Evolutionary conservation across 1,140 invertebrate genomes (phyloP), one percentile per base, ranked within the genome.

Genomic region (Bombyx mandarina): DNA sequence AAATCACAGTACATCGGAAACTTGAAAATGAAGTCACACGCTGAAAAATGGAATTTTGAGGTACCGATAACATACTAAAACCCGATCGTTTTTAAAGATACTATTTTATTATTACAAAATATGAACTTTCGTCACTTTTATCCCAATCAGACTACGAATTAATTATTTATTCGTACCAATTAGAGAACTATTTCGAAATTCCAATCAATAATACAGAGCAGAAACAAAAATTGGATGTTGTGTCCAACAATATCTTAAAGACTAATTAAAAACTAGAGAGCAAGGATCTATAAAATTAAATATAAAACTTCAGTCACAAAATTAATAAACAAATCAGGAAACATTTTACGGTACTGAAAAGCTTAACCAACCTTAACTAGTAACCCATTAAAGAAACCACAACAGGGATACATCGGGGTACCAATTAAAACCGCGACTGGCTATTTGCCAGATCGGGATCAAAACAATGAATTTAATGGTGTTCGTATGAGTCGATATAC

Each of bases 371-470:
- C 22, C 22, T 7, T 7, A 49, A 49, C 48, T 49, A 7, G 22
- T 7, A n/a, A 49, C 12, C 12, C n/a, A 12, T 49, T 49, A 49
- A n/a, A 7, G 22, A 22, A 49, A 3, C 9, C 48, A 12, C 22
- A 12, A 47, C 26, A 35, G 26, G 26, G 26, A 9, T 51, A 51
- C 50, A 35, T 35, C 50, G 42, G 8, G 44, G 44, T 54, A 18
- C 53, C 44, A 46, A 54, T 54, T 45, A 54, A 54, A 54, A 8
- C 12, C 8, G n/a, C n/a, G 10, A 54, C 43, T 54, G 53, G 53
- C 64, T 54, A 62, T 58, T 57, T 77, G 62, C 70, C 68, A 75
- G 9, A 35, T 56, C 46, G 6, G 5, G 48, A 57, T 50, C 47
- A 45, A 50, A 57, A 57, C 56, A 50, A 57, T 68, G 45, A 12